Percentiles rank a stretch among this genome's conserved stretches.
phyloP scores from a whole-genome alignment of 2,888 invertebrate species.

The Phania funesta region DNA sequence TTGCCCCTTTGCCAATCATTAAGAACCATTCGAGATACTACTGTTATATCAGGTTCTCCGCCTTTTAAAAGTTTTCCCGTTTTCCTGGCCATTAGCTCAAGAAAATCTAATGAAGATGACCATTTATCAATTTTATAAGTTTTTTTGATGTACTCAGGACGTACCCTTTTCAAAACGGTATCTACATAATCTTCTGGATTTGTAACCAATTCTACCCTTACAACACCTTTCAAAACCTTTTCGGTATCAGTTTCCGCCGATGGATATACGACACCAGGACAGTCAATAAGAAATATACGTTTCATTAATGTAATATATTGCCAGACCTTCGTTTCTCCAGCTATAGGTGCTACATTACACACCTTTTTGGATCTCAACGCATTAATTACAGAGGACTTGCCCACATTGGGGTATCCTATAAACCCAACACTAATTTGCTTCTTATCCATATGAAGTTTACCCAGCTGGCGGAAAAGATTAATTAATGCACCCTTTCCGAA shows the following conservation, averaged over 20 bases:
- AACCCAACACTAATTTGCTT: conserved; percentile 99
- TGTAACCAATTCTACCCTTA: conserved; percentile 95
- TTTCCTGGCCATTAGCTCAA: conserved; percentile 93
- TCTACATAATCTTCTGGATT: conserved; percentile 97
- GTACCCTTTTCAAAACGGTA: conserved; percentile 91
- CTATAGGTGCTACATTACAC: conserved; percentile 99
- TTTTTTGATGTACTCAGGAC: conserved; percentile 92
- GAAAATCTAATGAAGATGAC: conserved; percentile 91
- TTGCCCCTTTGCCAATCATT: conserved; percentile 99
- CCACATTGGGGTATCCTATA: conserved; percentile 99
- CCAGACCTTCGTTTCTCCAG: conserved; percentile 99
- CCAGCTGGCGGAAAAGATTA: conserved; percentile 96
- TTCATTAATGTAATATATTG: conserved; percentile 99
- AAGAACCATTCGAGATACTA: conserved; percentile 95
- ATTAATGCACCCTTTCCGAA: conserved; percentile 99
- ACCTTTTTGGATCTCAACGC: conserved; percentile 97
- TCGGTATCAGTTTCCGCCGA: conserved; percentile 97
- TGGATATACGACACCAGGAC: conserved; percentile 99
- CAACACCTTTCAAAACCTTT: conserved; percentile 98
- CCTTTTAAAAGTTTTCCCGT: conserved; percentile 96
- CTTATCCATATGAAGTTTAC: conserved; percentile 96
- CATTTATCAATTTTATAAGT: conserved; percentile 94
- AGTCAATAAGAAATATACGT: conserved; percentile 98
- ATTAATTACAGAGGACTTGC: conserved; percentile 99
- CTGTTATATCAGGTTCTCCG: conserved; percentile 96